These are phyloP conservation scores for Protophormia terraenovae DNA, from an alignment of 2,888 invertebrate species.

Conservation along the genomic window DNA sequence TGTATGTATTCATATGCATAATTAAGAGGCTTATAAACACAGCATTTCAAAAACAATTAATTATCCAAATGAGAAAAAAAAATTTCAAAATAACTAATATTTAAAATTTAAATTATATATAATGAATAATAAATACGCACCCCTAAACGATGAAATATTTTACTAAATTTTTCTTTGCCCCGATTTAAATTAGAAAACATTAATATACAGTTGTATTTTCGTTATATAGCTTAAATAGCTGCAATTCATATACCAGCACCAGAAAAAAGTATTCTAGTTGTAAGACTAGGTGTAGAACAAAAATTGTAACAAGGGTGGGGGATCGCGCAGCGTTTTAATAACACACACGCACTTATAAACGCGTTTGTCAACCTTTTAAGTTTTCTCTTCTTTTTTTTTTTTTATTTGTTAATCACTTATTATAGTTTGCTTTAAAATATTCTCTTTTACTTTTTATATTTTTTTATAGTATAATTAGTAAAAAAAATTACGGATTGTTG, in stretches of 20 bases:
- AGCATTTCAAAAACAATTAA: constrained; percentile 20
- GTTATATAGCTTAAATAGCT: constrained; percentile 58
- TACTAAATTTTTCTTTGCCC: constrained; percentile 79
- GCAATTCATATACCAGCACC: constrained; percentile 31
- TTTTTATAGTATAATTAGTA: constrained; percentile 53
- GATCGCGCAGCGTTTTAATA: constrained; percentile 66
- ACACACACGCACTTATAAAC: constrained; percentile 69
- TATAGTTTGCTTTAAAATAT: constrained; percentile 35
- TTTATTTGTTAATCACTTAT: constrained; percentile 36
- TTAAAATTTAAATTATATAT: constrained; percentile 58
- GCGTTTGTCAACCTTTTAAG: constrained; percentile 70
- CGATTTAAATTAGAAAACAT: constrained; percentile 80
- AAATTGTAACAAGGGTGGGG: constrained; percentile 62
- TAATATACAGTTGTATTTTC: constrained; percentile 70
- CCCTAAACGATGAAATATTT: constrained; percentile 80
- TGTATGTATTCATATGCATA: constrained; percentile 1
- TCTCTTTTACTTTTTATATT: constrained; percentile 48
- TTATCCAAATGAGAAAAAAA: constrained; percentile 46
- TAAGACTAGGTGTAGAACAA: constrained; percentile 55
- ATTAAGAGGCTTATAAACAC: constrained; percentile 25
- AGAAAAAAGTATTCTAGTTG: constrained; percentile 44
- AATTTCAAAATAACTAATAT: not conserved
- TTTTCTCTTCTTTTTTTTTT: constrained; percentile 46
- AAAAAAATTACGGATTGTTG: constrained; percentile 41
- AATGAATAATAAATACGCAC: constrained; percentile 75